Evolutionary conservation across 2,888 invertebrate species (phyloP), one percentile per base, ranked within the genome.

Genomic region (Euproctis similis): DNA sequence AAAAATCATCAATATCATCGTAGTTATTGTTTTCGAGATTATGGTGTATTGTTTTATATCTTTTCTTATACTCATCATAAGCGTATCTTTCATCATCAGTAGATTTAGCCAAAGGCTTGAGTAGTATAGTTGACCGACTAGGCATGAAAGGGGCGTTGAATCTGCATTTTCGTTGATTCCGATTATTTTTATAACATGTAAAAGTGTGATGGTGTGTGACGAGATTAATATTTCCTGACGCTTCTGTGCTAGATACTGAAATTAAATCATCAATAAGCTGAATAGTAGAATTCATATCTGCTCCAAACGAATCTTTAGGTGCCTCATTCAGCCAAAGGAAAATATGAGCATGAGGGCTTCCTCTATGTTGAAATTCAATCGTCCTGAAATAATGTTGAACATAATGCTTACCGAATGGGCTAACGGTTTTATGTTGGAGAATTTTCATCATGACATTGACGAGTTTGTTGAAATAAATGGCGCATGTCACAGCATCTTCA

Each of bases 91-190:
- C 28, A 16, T 33, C 28, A 24, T 39, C 36, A 24, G 33, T 37
- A 23, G 41, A 21, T 35, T 32, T 34, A 26, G 10, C 27, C 44
- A 48, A 37, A 13, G 42, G 42, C 26, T 32, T 30, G n/a, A 39
- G 29, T 14, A 27, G 24, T 17, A 34, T 27, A 8, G 40, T 36
- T 29, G 21, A 16, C 8, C 23, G 18, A 26, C 26, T 31, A 42
- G 47, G 62, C 51, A 51, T 42, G 28, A 59, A 61, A 8, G 61
- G 60, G 8, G 55, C 55, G 12, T 46, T 55, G 42, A 63, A 64
- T 37, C 59, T 22, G 31, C 60, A 61, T 34, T 49, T 45, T 32
- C 42, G 42, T 19, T 24, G 13, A 41, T 50, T 50, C n/a, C n/a
- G n/a, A n/a, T n/a, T n/a, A n/a, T n/a, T n/a, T n/a, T n/a, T n/a